These are phyloP conservation scores for Whitmania pigra DNA, from an alignment of 1,140 invertebrate species.

Conservation along the genomic window DNA sequence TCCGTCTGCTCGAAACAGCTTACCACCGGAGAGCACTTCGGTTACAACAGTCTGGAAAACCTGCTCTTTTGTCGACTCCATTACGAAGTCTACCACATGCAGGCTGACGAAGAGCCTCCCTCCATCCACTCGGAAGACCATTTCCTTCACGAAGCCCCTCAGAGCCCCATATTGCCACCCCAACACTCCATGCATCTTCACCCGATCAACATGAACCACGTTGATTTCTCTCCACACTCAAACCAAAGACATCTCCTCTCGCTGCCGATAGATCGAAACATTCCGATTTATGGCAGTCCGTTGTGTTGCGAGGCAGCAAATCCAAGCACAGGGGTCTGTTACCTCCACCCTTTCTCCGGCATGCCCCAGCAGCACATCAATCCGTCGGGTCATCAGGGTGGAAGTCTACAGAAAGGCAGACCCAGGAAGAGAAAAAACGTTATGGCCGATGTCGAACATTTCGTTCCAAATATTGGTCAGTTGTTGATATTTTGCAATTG, in stretches of 20 bases:
- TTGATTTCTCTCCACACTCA: not conserved
- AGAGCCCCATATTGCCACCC: not conserved
- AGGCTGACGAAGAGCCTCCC: constrained; percentile 1
- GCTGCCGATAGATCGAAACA: not conserved
- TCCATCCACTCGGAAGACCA: not conserved
- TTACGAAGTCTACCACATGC: constrained; percentile 36
- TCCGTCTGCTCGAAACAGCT: constrained; percentile 57
- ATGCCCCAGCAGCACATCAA: constrained; percentile 15
- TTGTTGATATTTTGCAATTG: not conserved
- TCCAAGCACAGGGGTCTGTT: constrained; percentile 1
- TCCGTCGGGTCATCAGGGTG: constrained; percentile 29
- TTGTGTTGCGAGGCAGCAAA: not conserved
- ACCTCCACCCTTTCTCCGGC: constrained; percentile 5
- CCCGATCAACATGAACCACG: not conserved
- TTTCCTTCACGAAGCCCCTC: not conserved
- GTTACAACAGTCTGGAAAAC: constrained; percentile 42
- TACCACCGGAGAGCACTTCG: constrained; percentile 69
- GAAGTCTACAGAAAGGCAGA: constrained; percentile 56
- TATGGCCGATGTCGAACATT: constrained; percentile 28
- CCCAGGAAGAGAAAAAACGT: constrained; percentile 63
- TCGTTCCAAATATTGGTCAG: constrained; percentile 26
- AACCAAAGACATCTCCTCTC: constrained; percentile 4
- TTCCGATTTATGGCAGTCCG: not conserved
- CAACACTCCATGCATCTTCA: no score
- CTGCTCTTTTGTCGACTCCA: constrained; percentile 44